These are phyloP conservation scores for Malurus splendens DNA, from an alignment of 2,797 vertebrate species.

Conservation along the genomic window DNA sequence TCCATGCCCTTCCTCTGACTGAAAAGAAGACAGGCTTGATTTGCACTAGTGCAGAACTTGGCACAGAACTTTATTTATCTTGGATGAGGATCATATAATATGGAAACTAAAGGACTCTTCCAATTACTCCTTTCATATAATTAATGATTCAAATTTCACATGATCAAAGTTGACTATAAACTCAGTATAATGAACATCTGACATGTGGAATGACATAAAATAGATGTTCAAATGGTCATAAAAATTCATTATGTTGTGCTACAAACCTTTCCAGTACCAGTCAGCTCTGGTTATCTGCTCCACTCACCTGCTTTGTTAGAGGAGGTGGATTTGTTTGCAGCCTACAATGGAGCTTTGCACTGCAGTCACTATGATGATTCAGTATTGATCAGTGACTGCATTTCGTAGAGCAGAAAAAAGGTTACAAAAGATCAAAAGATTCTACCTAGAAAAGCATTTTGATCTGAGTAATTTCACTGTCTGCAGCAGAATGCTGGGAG, in stretches of 20 bases:
- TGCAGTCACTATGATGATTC: neutral
- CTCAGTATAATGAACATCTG: neutral
- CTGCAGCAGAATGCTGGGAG: neutral
- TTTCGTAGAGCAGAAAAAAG: neutral
- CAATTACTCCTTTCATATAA: neutral
- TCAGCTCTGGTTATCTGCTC: neutral
- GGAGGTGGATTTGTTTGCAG: neutral
- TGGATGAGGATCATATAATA: fast-evolving
- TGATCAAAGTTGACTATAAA: neutral
- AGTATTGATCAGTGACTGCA: neutral
- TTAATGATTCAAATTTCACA: neutral
- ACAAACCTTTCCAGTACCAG: neutral
- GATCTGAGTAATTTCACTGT: neutral
- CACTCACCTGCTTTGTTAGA: neutral
- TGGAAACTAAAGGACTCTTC: neutral
- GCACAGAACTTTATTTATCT: neutral
- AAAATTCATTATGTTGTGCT: neutral
- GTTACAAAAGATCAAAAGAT: neutral
- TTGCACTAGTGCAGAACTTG: neutral
- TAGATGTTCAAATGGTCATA: neutral
- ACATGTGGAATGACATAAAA: neutral
- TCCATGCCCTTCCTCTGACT: neutral
- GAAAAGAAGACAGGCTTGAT: neutral
- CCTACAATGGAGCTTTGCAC: neutral
- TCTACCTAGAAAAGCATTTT: neutral